Percentiles rank a stretch among this genome's conserved stretches.
Evolutionary conservation across 2,888 invertebrate species (phyloP).

Genomic region (Pheosia tremula): DNA sequence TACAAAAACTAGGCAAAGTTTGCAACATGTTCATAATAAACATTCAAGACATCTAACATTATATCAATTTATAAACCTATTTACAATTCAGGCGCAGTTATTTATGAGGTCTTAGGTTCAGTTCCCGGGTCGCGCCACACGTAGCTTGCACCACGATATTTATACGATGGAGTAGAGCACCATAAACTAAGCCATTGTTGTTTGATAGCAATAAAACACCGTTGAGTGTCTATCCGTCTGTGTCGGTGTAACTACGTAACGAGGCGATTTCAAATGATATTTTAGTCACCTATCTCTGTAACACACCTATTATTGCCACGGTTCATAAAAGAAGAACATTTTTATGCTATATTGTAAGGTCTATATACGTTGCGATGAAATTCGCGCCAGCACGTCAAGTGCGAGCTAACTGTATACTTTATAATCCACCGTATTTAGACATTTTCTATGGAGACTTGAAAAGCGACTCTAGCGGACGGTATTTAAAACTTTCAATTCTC

Average conservation of each 20-base stretch:
- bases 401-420: too few relatives aligned
- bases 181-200: slow-evolving; percentile 5
- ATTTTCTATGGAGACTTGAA: too few relatives aligned
- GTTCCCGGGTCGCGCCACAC: slow-evolving; percentile 1
- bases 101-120: slow-evolving; percentile 3
- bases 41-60: neutral
- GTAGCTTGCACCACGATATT: slow-evolving; percentile 2
- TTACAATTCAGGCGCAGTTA: neutral
- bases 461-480: too few relatives aligned
- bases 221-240: slow-evolving; percentile 14
- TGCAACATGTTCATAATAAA: too few relatives aligned
- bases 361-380: too few relatives aligned
- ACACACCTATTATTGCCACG: too few relatives aligned
- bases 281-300: neutral
- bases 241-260: neutral
- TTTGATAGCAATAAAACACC: slow-evolving; percentile 5
- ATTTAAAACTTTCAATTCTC: too few relatives aligned
- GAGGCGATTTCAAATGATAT: neutral
- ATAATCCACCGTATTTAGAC: too few relatives aligned
- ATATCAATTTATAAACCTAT: neutral
- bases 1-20: too few relatives aligned
- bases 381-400: too few relatives aligned
- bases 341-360: too few relatives aligned
- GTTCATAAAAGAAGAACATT: too few relatives aligned
- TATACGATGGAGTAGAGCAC: neutral